Percentiles rank a stretch among this genome's conserved stretches.
Evolutionary conservation across 2,797 vertebrate genomes (phyloP).

Genomic region (Diglossa cyanea): DNA sequence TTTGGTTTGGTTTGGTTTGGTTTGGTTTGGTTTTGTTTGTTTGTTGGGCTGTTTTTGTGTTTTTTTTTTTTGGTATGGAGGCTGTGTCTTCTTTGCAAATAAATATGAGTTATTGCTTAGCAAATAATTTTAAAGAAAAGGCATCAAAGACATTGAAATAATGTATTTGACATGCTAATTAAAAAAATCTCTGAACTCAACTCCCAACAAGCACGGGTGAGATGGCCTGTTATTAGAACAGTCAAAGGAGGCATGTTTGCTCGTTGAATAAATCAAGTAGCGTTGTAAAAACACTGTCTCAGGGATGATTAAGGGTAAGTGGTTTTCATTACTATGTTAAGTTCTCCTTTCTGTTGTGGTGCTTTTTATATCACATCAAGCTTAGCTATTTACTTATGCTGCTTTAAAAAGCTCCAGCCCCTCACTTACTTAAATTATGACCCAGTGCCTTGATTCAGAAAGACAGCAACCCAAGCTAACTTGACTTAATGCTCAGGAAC

Average conservation of each 20-base stretch:
- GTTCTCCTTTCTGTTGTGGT: conserved; percentile 49
- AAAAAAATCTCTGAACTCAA: conserved; percentile 1
- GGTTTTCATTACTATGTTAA: conserved; percentile 56
- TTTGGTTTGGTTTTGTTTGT: not conserved
- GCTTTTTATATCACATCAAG: conserved; percentile 35
- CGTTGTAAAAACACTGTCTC: conserved; percentile 38
- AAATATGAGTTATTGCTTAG: conserved; percentile 16
- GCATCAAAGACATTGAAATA: conserved; percentile 39
- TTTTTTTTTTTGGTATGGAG: accelerated
- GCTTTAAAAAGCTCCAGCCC: not conserved
- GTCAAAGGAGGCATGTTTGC: conserved; percentile 25
- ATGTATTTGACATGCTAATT: not conserved
- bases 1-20: not conserved
- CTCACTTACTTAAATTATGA: not conserved
- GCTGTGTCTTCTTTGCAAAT: not conserved
- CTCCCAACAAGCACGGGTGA: conserved; percentile 1
- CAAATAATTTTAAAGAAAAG: conserved; percentile 27
- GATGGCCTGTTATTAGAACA: conserved; percentile 34
- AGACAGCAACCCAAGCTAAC: not conserved
- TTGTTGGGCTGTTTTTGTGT: too few species aligned
- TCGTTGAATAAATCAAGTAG: conserved; percentile 45
- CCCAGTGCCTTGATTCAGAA: not conserved
- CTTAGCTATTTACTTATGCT: not conserved
- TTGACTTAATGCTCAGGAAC: not conserved
- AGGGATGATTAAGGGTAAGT: conserved; percentile 50